These are phyloP conservation scores for Dendroctonus ponderosae DNA, from an alignment of 1,140 invertebrate species.

Conservation along the genomic window DNA sequence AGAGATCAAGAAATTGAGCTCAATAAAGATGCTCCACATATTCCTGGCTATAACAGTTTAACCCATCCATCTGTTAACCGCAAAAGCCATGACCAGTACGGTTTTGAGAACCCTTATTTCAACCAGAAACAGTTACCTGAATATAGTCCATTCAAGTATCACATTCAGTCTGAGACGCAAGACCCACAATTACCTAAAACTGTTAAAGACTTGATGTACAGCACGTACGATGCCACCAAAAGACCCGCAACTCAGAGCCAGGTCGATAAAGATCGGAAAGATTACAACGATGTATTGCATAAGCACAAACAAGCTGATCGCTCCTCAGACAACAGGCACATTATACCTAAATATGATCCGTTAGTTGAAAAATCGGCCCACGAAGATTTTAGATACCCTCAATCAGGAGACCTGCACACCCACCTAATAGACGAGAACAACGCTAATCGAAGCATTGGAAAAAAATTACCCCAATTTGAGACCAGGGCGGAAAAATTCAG, in stretches of 20 bases:
- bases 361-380: neutral
- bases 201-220: slow-evolving; percentile 39
- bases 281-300: too few species aligned
- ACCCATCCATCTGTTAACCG: neutral
- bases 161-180: slow-evolving; percentile 21
- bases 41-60: too few species aligned
- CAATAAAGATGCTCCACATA: neutral
- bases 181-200: slow-evolving; percentile 32
- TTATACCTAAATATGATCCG: neutral
- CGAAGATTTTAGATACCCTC: neutral
- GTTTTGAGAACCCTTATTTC: slow-evolving; percentile 29
- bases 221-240: slow-evolving; percentile 33
- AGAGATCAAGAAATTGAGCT: neutral
- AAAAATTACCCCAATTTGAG: neutral
- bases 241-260: slow-evolving; percentile 6
- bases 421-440: neutral
- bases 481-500: slow-evolving; percentile 6
- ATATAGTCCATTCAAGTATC: neutral
- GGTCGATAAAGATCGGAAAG: neutral
- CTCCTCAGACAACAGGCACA: neutral
- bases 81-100: slow-evolving; percentile 5
- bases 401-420: neutral
- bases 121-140: slow-evolving; percentile 13
- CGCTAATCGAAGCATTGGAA: neutral
- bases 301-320: too few species aligned